Percentiles rank a stretch among this genome's conserved stretches.
Conservation (phyloP, 2,797 vertebrate species). For the Petrocephalus schoutedeni region DNA sequence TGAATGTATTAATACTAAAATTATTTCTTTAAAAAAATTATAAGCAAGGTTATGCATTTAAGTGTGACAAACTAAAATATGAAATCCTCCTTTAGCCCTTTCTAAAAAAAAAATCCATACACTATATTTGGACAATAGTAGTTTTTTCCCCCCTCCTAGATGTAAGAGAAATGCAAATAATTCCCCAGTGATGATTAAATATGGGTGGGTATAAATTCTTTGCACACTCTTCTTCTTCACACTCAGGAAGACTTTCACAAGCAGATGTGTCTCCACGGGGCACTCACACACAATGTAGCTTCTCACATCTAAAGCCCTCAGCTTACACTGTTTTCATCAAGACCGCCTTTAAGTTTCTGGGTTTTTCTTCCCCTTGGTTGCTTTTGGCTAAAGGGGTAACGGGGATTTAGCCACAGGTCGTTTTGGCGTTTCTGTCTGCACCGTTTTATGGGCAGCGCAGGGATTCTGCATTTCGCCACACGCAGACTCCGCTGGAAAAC, state of each 20-base stretch:
- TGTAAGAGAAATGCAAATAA: neutral
- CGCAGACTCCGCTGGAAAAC: neutral
- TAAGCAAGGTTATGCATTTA: neutral
- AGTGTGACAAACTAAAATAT: neutral
- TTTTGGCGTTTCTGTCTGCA: neutral
- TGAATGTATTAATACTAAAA: neutral
- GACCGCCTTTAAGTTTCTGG: neutral
- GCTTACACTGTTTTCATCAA: neutral
- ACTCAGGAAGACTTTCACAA: neutral
- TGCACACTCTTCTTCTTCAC: neutral
- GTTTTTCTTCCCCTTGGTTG: neutral
- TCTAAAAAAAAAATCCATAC: neutral
- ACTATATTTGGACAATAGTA: neutral
- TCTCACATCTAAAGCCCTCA: neutral
- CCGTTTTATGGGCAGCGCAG: neutral
- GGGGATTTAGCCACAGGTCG: slow-evolving; percentile 1
- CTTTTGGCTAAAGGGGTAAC: slow-evolving; percentile 2
- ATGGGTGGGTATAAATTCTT: neutral
- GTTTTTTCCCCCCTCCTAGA: neutral
- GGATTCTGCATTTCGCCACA: neutral
- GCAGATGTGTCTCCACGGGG: neutral
- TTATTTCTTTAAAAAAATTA: neutral
- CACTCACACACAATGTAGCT: neutral
- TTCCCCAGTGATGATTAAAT: neutral
- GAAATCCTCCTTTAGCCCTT: neutral